Percentiles rank a stretch among this genome's conserved stretches.
These are phyloP conservation scores for Mythimna impura DNA, from an alignment of 2,888 invertebrate genomes.

Conservation along the genomic window DNA sequence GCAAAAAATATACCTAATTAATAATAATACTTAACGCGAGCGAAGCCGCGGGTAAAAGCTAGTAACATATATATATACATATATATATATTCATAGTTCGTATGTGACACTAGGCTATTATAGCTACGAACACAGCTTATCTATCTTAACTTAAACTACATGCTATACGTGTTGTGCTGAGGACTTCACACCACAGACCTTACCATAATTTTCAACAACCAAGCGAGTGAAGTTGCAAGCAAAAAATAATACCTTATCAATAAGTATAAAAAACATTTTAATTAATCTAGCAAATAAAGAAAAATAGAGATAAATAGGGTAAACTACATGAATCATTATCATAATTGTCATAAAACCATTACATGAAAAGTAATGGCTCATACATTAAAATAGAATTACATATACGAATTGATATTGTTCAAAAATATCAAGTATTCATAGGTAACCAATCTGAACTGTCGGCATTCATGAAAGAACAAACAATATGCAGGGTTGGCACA, in stretches of 20 bases:
- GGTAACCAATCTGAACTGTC: conserved; percentile 52
- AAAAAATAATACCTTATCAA: background rate
- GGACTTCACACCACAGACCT: no score
- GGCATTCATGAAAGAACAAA: conserved; percentile 69
- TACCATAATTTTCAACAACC: background rate
- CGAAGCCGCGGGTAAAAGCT: no score
- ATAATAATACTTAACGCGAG: no score
- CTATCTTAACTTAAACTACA: no score
- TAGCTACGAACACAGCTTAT: no score
- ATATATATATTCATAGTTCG: no score
- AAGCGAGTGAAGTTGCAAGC: background rate
- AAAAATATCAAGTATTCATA: conserved; percentile 67
- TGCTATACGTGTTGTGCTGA: no score
- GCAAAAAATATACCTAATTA: no score
- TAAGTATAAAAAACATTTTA: background rate
- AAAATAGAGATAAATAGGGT: background rate
- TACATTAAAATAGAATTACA: conserved; percentile 23
- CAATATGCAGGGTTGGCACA: conserved; percentile 69
- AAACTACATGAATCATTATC: background rate
- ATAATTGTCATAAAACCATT: background rate
- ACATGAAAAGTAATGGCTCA: conserved; percentile 12
- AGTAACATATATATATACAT: no score
- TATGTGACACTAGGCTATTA: no score
- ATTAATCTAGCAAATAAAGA: no score
- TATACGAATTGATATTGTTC: conserved; percentile 46